Conservation (phyloP, 2,888 invertebrate genomes). For the Synanthedon tipuliformis region DNA sequence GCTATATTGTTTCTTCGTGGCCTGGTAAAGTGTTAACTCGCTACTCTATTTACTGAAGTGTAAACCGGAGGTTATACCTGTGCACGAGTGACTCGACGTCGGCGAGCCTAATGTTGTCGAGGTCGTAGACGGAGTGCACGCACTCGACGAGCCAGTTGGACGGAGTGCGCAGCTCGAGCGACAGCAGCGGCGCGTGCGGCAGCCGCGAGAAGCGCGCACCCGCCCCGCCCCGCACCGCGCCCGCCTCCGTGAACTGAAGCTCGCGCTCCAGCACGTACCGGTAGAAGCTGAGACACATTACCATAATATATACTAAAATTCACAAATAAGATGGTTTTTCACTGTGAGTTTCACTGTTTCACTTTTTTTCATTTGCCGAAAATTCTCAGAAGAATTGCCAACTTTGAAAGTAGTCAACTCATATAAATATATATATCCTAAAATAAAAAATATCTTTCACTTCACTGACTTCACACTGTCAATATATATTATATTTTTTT, state of each 20-base stretch:
- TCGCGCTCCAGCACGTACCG: constrained; percentile 94
- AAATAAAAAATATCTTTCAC: no score
- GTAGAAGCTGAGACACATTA: constrained; percentile 79
- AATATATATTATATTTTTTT: no score
- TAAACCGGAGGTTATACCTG: constrained; percentile 58
- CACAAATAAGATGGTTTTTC: no score
- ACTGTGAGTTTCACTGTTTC: no score
- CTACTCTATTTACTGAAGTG: background rate
- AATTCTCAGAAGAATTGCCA: no score
- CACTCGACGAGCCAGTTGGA: constrained; percentile 97
- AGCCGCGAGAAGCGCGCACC: constrained; percentile 88
- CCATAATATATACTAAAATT: no score
- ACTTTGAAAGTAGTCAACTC: no score
- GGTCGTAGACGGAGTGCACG: constrained; percentile 91
- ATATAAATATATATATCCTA: no score
- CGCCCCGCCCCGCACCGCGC: constrained; percentile 79
- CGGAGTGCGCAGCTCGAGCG: constrained; percentile 81
- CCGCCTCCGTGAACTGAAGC: constrained; percentile 81
- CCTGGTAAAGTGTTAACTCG: no score
- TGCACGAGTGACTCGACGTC: constrained; percentile 91
- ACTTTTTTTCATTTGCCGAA: no score
- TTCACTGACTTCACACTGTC: no score
- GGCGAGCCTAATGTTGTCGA: constrained; percentile 96
- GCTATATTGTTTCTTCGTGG: no score
- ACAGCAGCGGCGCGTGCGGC: constrained; percentile 92